Base-by-base conservation (phyloP, 2,113 vertebrate species). In the Progne subis region DNA sequence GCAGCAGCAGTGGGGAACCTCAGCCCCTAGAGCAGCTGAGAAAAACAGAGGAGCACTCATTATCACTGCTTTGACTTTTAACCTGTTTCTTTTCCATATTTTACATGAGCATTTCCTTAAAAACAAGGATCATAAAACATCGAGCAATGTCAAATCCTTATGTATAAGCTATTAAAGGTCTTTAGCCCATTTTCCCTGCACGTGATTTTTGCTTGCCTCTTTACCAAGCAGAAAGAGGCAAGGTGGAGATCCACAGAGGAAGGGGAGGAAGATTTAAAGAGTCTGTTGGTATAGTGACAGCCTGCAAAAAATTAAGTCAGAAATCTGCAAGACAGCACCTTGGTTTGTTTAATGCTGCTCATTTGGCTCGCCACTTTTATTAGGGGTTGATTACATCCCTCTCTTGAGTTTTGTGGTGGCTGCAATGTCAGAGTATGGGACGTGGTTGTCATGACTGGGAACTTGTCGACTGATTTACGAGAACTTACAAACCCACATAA, bases 391-490 rank as follows among this genome's bases (percentile, higher is more conserved):
- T 70, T 79, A 55, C 57, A 92, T 32, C 41, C 71, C 92, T 70
- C 39, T 20, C 67, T 59, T 20, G 67, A 71, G 79, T 32, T 92
- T 75, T 68, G 85, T 0, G 14, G 90, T 75, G 61, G 68, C 63
- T 85, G 70, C 59, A 57, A 7, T 80, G 50, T 82, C 56, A 31
- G 71, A 91, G 25, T 24, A 61, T 4, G 39, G 82, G 76, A 95
- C 64, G 11, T 61, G 85, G 85, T 57, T 93, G 92, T 71, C 90
- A 43, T 7, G 6, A 88, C 64, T 75, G 79, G 75, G 85, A 93
- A 88, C 82, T 90, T 63, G 88, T 56, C 4, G 68, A 93, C 68
- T 95, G 90, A 90, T 92, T 96, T 96, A 94, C 24, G 37, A 79
- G 71, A 88, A 68, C 60, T 94, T 68, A 69, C 41, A 92, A 91